Conservation (phyloP, 2,113 vertebrate genomes). For the Sinocyclocheilus rhinocerous region DNA sequence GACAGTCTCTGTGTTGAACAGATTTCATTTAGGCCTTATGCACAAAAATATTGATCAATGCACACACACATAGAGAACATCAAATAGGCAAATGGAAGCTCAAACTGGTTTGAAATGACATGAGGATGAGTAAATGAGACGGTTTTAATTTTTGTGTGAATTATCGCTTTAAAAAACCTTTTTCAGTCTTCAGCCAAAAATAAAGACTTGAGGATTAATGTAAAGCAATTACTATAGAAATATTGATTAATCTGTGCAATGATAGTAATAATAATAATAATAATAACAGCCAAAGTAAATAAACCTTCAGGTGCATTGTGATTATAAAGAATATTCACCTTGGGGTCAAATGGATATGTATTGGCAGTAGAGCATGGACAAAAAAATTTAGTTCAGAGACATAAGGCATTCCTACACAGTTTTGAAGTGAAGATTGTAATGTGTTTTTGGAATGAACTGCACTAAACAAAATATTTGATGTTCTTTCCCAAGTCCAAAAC, state of each 20-base stretch:
- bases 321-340: too few species aligned
- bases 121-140: too few species aligned
- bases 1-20: neutral
- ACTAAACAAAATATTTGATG: neutral
- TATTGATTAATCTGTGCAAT: too few species aligned
- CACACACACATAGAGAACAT: neutral
- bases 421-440: neutral
- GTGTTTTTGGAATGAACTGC: neutral
- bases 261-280: neutral
- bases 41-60: neutral
- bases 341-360: neutral
- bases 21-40: neutral
- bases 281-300: neutral
- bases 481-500: neutral
- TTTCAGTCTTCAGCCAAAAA: neutral
- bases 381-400: too few species aligned
- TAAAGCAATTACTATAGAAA: neutral
- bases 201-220: neutral
- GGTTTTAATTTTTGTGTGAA: too few species aligned
- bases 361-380: neutral
- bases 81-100: neutral
- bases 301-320: neutral
- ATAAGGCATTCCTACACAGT: too few species aligned
- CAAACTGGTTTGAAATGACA: neutral
- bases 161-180: too few species aligned